Percentiles rank a stretch among this genome's conserved stretches.
Evolutionary conservation across 2,888 invertebrate genomes (phyloP).

Genomic region (Muscina levida): DNA sequence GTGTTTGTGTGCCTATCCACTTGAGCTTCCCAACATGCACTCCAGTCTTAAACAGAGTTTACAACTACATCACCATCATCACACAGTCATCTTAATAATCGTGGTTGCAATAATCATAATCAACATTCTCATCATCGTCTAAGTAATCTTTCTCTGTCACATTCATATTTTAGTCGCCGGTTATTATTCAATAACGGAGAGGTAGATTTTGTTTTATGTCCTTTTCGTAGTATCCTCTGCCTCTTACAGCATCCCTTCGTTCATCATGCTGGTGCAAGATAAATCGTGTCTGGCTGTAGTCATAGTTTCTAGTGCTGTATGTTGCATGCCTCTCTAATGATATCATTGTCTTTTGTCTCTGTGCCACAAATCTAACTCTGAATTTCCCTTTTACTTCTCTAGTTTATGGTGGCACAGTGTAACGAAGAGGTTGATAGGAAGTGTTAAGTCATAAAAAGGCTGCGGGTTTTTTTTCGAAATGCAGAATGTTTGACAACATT

Average conservation of each 20-base stretch:
- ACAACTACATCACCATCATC: constrained; percentile 46
- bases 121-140: constrained; percentile 43
- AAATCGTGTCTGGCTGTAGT: constrained; percentile 63
- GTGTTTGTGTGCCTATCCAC: constrained; percentile 10
- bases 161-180: constrained; percentile 64
- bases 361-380: not conserved
- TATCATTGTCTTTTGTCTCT: constrained; percentile 48
- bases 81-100: constrained; percentile 41
- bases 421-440: not conserved
- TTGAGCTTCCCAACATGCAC: constrained; percentile 35
- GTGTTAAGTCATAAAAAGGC: too few relatives aligned
- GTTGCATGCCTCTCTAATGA: constrained; percentile 52
- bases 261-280: constrained; percentile 47
- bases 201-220: constrained; percentile 17
- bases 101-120: constrained; percentile 49
- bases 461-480: too few relatives aligned
- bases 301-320: constrained; percentile 51
- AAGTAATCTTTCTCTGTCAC: constrained; percentile 64
- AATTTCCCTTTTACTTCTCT: constrained; percentile 61
- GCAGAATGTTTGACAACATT: too few relatives aligned
- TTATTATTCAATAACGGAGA: constrained; percentile 59
- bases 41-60: constrained; percentile 22
- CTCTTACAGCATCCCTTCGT: constrained; percentile 28
- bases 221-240: constrained; percentile 23
- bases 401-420: constrained; percentile 33